These are phyloP conservation scores for Hylaea fasciaria DNA, from an alignment of 2,888 invertebrate species.

Conservation along the genomic window DNA sequence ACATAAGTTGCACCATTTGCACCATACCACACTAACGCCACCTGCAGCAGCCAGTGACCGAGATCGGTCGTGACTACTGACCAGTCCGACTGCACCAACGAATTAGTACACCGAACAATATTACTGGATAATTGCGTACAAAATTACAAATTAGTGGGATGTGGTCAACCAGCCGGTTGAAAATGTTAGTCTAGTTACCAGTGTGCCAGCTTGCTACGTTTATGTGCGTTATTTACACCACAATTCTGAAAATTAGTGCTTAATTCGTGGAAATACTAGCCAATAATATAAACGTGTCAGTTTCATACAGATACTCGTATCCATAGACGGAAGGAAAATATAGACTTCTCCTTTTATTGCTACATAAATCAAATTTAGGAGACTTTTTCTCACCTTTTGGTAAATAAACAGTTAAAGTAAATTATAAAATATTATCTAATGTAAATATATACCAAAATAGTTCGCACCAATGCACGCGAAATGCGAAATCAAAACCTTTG, in stretches of 20 bases:
- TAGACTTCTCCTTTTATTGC: no score
- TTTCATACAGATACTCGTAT: no score
- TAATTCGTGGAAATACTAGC: not conserved
- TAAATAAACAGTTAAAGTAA: no score
- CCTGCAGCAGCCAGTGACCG: slow-evolving; percentile 40
- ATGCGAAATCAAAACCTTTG: no score
- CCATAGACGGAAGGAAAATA: no score
- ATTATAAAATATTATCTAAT: no score
- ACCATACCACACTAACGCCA: slow-evolving; percentile 21
- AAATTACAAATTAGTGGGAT: slow-evolving; percentile 17
- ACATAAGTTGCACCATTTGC: not conserved
- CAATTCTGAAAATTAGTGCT: no score
- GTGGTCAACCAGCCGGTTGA: slow-evolving; percentile 12
- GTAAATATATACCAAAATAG: no score
- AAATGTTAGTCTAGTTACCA: slow-evolving; percentile 5
- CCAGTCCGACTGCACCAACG: slow-evolving; percentile 19
- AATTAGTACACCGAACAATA: slow-evolving; percentile 17
- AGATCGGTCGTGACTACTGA: slow-evolving; percentile 39
- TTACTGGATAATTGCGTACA: slow-evolving; percentile 21
- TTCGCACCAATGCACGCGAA: no score
- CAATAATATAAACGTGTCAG: no score
- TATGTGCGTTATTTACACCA: not conserved
- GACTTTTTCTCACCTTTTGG: no score
- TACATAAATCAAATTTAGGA: no score
- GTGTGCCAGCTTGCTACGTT: not conserved